These are phyloP conservation scores for Spilosoma lubricipeda DNA, from an alignment of 2,888 invertebrate species.

Conservation along the genomic window DNA sequence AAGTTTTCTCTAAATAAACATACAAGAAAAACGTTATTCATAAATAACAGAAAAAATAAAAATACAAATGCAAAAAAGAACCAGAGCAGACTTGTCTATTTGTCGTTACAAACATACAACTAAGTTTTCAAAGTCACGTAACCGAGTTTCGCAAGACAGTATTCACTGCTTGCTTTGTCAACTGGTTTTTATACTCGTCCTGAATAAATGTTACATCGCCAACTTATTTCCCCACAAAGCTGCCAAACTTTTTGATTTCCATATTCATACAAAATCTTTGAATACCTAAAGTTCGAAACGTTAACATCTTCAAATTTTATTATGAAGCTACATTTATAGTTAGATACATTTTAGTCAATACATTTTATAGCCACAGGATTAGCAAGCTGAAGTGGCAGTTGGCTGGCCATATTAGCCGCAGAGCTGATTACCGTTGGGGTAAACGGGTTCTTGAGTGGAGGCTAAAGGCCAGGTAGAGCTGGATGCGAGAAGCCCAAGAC, in stretches of 20 bases:
- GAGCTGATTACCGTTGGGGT: no score
- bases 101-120: neutral
- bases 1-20: neutral
- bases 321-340: neutral
- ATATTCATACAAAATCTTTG: constrained; percentile 2
- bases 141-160: neutral
- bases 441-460: no score
- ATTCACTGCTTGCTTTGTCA: neutral
- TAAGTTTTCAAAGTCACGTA: neutral
- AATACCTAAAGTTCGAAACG: constrained; percentile 24
- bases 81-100: neutral
- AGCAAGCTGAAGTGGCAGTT: no score
- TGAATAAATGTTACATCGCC: neutral
- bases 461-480: no score
- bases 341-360: neutral
- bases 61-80: neutral
- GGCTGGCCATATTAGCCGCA: no score
- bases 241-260: constrained; percentile 7
- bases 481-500: no score
- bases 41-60: neutral
- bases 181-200: neutral
- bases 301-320: constrained; percentile 18
- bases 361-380: no score
- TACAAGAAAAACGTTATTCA: neutral
- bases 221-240: neutral